Base-by-base conservation (phyloP, 2,888 invertebrate species). In the Ormyrus thymus region DNA sequence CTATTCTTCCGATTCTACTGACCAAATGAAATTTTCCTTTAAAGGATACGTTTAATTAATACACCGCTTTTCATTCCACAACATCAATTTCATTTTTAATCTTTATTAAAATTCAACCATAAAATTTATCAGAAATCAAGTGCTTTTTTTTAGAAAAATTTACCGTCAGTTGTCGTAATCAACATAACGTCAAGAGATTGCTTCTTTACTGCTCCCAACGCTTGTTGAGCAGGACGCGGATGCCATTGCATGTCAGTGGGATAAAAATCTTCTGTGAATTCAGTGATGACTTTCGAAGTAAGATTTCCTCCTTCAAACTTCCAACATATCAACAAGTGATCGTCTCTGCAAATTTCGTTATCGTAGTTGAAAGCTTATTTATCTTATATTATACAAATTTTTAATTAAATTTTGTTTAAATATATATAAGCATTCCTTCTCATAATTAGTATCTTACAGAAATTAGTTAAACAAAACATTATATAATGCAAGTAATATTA, bases 211-310 rank as follows among this genome's bases (percentile, higher is more conserved):
- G 84, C 90, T 56, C 82, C 83, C 13, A 79, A 29, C 15, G 75
- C 75, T 65, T 88, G 84, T 76, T 91, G 90, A 84, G 92, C 92
- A 11, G 93, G 91, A 85, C 95, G 93, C 0, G 96, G 95, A 87
- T 96, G 94, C 92, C 97, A 95, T 89, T 98, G 96, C 92, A 99
- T 93, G 84, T 96, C 95, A 1, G 96, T 97, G 0, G 98, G 97
- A 90, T 93, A 96, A 83, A 97, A 93, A 84, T 97, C 97, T 72
- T 94, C 93, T 0, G 95, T 93, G 82, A 98, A 93, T 83, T 95
- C 95, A 51, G 95, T 92, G 7, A 98, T 91, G 83, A 94, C 93
- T 76, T 93, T 93, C 0, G 95, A 94, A 89, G 96, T 97, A 82
- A 94, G 94, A 80, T 93, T 95, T 3, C 89, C 88, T 13, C 88